Evolutionary conservation across 1,140 invertebrate species (phyloP), one percentile per base, ranked within the genome.

Genomic region (Tetramorium simillimum): DNA sequence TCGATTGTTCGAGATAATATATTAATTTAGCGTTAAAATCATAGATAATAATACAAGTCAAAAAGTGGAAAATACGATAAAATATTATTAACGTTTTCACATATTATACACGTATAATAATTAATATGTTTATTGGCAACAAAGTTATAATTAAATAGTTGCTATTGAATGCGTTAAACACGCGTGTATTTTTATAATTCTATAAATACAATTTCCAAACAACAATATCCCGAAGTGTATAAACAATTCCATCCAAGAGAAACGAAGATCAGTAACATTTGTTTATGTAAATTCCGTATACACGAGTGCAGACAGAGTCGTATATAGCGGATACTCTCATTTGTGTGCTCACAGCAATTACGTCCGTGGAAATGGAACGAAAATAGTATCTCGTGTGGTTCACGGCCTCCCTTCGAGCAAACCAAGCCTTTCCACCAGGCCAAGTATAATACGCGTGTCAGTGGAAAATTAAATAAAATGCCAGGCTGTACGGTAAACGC

Each of bases 201-300:
- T 18, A 12, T 37, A 60, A 73, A 84, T 58, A 21, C 37, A 2
- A 21, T 21, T 14, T 40, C 0, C 33, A 10, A 65, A 65, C 5
- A 58, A 62, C 53, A 37, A 75, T 60, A 62, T 58, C 21, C 37
- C 49, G 2, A 21, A 63, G 28, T 24, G 24, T 7, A 21, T 33
- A 75, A 84, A 84, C 53, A 75, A 62, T 40, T 16, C 37, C 53
- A 16, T 5, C 6, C 40, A 16, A 1, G 69, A 49, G 12, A 46
- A 60, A 28, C 6, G 24, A 58, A 82, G 37, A 18, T 73, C 18
- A 53, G 24, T 3, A 60, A 49, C 43, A 84, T 84, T 73, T 84
- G 56, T 84, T 84, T 75, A 84, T 49, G 80, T 24, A 84, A 84
- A 84, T 84, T 84, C n/a, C 24, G 51, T 18, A 72, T 51, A 82